Conservation (phyloP, 1,140 invertebrate species). For the Brachionus plicatilis region DNA sequence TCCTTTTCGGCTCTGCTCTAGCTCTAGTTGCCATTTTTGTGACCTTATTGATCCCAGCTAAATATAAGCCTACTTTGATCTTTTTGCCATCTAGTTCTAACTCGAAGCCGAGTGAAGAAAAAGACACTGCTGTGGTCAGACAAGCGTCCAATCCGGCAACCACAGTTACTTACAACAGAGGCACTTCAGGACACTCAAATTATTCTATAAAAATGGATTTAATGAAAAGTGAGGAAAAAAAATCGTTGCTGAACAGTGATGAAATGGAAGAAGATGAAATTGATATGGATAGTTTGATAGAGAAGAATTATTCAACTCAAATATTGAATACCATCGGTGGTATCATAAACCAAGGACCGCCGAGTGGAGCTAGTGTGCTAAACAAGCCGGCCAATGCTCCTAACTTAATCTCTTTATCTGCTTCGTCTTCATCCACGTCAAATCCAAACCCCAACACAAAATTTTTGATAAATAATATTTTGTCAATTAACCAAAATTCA, state of each 20-base stretch:
- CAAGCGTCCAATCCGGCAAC: not conserved
- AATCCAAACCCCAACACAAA: not conserved
- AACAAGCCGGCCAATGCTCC: not conserved
- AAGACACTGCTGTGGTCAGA: conserved; percentile 25
- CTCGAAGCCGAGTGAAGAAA: not conserved
- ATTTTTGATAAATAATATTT: conserved; percentile 26
- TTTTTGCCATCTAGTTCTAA: not conserved
- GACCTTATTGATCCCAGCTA: conserved; percentile 80
- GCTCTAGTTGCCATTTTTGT: conserved; percentile 89
- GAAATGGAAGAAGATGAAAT: not conserved
- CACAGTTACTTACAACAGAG: not conserved
- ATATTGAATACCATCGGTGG: conserved; percentile 22
- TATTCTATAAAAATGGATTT: conserved; percentile 26
- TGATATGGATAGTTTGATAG: not conserved
- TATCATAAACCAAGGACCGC: not conserved
- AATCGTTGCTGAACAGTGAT: not conserved
- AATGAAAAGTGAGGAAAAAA: conserved; percentile 11
- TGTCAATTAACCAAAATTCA: not conserved
- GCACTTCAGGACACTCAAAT: not conserved
- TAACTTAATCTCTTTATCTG: not conserved
- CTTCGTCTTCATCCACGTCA: not conserved
- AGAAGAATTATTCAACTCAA: conserved; percentile 5
- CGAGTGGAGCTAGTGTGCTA: not conserved
- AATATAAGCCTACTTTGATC: conserved; percentile 40
- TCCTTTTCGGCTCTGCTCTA: conserved; percentile 92